These are phyloP conservation scores for Characodon lateralis DNA, from an alignment of 2,797 vertebrate genomes.

Conservation along the genomic window DNA sequence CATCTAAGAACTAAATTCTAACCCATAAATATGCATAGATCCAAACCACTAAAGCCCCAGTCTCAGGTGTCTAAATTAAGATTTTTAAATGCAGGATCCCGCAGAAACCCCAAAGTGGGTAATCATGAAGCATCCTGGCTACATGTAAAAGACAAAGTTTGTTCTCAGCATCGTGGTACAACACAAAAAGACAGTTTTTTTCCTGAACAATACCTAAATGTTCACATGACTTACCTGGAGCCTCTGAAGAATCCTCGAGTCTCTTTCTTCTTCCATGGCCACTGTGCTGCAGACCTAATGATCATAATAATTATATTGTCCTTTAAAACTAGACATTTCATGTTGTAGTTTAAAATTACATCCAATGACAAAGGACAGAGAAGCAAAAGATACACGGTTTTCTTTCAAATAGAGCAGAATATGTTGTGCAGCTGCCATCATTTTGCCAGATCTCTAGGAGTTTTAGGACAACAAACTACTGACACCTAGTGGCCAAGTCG, in stretches of 20 bases:
- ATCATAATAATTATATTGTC: background rate
- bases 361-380: background rate
- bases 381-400: background rate
- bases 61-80: too few relatives aligned
- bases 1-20: too few relatives aligned
- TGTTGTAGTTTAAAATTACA: background rate
- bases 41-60: too few relatives aligned
- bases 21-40: too few relatives aligned
- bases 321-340: background rate
- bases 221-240: slow-evolving; percentile 83
- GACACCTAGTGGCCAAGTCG: background rate
- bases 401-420: background rate
- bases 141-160: background rate
- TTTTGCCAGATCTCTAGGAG: background rate
- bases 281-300: slow-evolving; percentile 87
- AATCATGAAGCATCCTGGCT: background rate
- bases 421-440: too few relatives aligned
- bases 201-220: too few relatives aligned
- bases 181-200: too few relatives aligned
- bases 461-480: background rate
- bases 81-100: background rate
- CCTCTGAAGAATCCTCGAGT: slow-evolving; percentile 94
- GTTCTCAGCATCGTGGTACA: too few relatives aligned
- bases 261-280: slow-evolving; percentile 94
- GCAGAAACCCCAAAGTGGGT: background rate